Conservation (phyloP, 1,140 invertebrate genomes). For the Papilio dardanus region DNA sequence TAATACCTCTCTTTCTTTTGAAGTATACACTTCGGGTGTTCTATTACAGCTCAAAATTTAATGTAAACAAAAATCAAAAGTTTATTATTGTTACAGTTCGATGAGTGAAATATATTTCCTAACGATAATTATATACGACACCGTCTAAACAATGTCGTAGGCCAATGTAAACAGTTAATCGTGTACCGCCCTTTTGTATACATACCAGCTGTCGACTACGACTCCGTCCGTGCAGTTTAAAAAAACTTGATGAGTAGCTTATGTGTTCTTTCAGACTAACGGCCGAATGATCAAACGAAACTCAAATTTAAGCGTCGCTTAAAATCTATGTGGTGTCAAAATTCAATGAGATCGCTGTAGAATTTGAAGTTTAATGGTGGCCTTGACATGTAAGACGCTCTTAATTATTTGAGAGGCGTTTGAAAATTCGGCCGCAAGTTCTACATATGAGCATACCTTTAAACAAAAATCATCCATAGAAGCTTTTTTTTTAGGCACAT, state of each 20-base stretch:
- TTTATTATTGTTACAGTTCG: background rate
- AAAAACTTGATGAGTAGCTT: background rate
- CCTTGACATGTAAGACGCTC: too few relatives aligned
- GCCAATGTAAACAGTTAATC: background rate
- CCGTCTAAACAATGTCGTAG: conserved; percentile 5
- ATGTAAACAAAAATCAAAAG: background rate
- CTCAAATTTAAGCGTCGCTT: too few relatives aligned
- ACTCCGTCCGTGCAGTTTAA: background rate
- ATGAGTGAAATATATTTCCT: conserved; percentile 15
- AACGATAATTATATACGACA: background rate
- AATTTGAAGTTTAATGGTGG: too few relatives aligned
- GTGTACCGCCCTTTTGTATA: background rate
- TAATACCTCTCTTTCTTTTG: too few relatives aligned
- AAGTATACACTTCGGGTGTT: background rate
- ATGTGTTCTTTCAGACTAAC: too few relatives aligned
- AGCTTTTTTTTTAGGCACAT: background rate
- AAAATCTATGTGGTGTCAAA: too few relatives aligned
- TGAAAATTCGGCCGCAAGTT: too few relatives aligned
- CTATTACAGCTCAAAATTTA: background rate
- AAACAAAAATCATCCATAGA: too few relatives aligned
- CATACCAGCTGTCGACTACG: background rate
- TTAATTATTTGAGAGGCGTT: too few relatives aligned
- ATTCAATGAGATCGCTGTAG: too few relatives aligned
- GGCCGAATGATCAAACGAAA: too few relatives aligned
- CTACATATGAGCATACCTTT: too few relatives aligned